These are phyloP conservation scores for Agonopterix arenella DNA, from an alignment of 2,888 invertebrate genomes.

Conservation along the genomic window DNA sequence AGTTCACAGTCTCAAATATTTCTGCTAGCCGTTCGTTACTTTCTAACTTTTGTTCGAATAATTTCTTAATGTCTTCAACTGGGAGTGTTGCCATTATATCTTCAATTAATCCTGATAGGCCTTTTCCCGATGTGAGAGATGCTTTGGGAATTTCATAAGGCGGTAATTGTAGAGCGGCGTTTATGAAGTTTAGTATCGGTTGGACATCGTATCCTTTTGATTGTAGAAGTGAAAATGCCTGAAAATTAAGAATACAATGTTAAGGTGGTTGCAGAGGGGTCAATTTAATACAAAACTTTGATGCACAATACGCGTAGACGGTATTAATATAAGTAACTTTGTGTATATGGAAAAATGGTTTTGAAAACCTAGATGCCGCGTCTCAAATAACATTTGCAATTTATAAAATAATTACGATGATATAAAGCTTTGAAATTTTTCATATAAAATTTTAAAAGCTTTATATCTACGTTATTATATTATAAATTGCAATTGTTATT, in stretches of 20 bases:
- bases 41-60: slow-evolving; percentile 32
- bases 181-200: slow-evolving; percentile 23
- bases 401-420: no score
- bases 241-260: slow-evolving; percentile 9
- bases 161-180: slow-evolving; percentile 23
- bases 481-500: no score
- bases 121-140: slow-evolving; percentile 12
- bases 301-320: no score
- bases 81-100: slow-evolving; percentile 26
- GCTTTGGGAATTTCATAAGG: slow-evolving; percentile 19
- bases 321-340: no score
- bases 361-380: no score
- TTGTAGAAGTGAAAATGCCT: slow-evolving; percentile 27
- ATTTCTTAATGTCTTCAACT: slow-evolving; percentile 28
- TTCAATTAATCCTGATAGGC: slow-evolving; percentile 27
- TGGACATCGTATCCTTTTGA: slow-evolving; percentile 33
- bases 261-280: no score
- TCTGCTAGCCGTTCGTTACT: slow-evolving; percentile 25
- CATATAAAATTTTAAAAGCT: no score
- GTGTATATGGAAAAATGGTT: no score
- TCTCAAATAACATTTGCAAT: no score
- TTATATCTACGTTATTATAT: no score
- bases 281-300: no score
- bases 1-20: slow-evolving; percentile 28
- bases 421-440: no score